Conservation (phyloP, 2,888 invertebrate genomes). For the Heliconius ethilla region DNA sequence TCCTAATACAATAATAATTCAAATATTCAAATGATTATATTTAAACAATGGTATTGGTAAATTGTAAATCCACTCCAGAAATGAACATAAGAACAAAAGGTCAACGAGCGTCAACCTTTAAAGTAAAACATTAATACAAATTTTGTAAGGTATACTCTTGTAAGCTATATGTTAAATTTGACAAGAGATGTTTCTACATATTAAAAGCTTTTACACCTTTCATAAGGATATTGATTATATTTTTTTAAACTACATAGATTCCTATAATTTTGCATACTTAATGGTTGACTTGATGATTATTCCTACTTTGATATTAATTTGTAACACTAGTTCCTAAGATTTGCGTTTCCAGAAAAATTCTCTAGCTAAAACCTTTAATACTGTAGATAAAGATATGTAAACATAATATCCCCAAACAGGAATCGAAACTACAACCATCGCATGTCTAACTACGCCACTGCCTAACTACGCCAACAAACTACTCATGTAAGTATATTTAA, state of each 20-base stretch:
- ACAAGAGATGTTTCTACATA: too few species aligned
- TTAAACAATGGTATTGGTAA: not conserved
- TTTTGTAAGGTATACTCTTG: not conserved
- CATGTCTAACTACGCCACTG: not conserved
- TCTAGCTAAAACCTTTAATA: not conserved
- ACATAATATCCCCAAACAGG: not conserved
- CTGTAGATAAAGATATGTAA: not conserved
- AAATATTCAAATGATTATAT: not conserved
- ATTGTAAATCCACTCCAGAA: not conserved
- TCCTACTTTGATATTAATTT: too few species aligned
- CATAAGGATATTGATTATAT: too few species aligned
- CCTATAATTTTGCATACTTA: too few species aligned
- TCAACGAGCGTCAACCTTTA: conserved; percentile 2
- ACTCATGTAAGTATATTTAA: not conserved
- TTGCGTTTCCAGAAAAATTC: not conserved
- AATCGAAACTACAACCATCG: not conserved
- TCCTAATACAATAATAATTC: too few species aligned
- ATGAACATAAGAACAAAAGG: not conserved
- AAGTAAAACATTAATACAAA: not conserved
- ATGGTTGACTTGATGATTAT: too few species aligned
- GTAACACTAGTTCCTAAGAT: not conserved
- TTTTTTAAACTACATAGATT: too few species aligned
- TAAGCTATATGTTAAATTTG: too few species aligned
- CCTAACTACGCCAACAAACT: not conserved
- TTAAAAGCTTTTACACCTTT: not conserved